Evolutionary conservation across 2,888 invertebrate genomes (phyloP).

Genomic region (Oxystoma pomonae): DNA sequence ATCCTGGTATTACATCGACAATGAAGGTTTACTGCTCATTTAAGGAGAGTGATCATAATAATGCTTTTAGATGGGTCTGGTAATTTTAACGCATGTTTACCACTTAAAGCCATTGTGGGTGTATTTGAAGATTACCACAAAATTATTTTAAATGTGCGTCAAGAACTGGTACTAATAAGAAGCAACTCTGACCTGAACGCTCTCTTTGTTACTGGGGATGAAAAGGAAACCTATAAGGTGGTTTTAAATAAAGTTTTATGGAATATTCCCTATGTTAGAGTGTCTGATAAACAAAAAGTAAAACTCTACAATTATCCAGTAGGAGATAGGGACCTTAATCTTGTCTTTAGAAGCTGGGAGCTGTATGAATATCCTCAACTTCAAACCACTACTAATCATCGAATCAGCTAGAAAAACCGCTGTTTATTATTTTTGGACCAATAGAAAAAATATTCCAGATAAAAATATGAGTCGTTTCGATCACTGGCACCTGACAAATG

Average conservation of each 20-base stretch:
- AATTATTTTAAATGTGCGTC: conserved; percentile 19
- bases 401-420: conserved; percentile 38
- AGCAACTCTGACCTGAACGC: conserved; percentile 19
- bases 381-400: conserved; percentile 34
- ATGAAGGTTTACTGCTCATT: conserved; percentile 4
- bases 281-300: conserved; percentile 2
- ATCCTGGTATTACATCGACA: conserved; percentile 18
- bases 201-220: conserved; percentile 11
- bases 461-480: conserved; percentile 22
- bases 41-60: not conserved
- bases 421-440: conserved; percentile 41
- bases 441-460: conserved; percentile 28
- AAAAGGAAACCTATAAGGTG: conserved; percentile 15
- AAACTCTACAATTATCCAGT: conserved; percentile 1
- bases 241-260: not conserved
- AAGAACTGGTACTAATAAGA: conserved; percentile 23
- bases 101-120: conserved; percentile 4
- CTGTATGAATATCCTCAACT: conserved; percentile 40
- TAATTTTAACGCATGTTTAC: conserved; percentile 8
- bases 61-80: not conserved
- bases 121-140: conserved; percentile 11
- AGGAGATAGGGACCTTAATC: conserved; percentile 10
- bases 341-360: conserved; percentile 41
- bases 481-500: too few species aligned
- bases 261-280: not conserved